Percentiles rank a stretch among this genome's conserved stretches.
Evolutionary conservation across 2,888 invertebrate genomes (phyloP).

Genomic region (Scotopteryx bipunctaria): DNA sequence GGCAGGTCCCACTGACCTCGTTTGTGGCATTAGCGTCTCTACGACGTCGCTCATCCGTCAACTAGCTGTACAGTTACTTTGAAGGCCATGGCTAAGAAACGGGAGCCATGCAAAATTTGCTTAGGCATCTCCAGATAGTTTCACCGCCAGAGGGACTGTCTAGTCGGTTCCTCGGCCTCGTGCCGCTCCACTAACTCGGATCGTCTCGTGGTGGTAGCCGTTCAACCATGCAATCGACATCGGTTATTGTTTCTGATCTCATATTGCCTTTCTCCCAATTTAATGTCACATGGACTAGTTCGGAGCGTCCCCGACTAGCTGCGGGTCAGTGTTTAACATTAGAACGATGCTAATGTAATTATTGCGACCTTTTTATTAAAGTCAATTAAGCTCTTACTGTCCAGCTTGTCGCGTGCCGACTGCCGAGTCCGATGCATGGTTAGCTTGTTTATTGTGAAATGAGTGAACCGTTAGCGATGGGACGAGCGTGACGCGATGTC

Average conservation of each 20-base stretch:
- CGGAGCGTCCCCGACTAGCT: conserved; percentile 28
- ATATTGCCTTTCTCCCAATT: conserved; percentile 42
- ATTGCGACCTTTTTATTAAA: conserved; percentile 73
- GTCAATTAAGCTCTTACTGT: conserved; percentile 56
- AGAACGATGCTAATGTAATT: conserved; percentile 66
- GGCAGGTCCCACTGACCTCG: conserved; percentile 65
- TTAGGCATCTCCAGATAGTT: not conserved
- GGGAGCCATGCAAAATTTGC: conserved; percentile 10
- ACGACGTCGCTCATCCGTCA: conserved; percentile 53
- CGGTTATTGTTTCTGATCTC: conserved; percentile 31
- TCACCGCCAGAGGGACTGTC: conserved; percentile 5
- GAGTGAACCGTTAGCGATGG: conserved; percentile 47
- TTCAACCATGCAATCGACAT: conserved; percentile 33
- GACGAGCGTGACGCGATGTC: conserved; percentile 46
- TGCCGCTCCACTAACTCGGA: conserved; percentile 23
- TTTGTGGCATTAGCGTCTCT: conserved; percentile 63
- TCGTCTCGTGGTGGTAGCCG: conserved; percentile 11
- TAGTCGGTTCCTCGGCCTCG: conserved; percentile 3
- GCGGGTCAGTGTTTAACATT: conserved; percentile 51
- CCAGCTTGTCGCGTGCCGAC: conserved; percentile 22
- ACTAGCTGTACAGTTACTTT: conserved; percentile 50
- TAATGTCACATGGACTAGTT: conserved; percentile 15
- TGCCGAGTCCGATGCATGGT: conserved; percentile 17
- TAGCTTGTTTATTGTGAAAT: conserved; percentile 50
- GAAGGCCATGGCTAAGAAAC: conserved; percentile 3